A percentile compares a stretch with the other conserved stretches of the same genome.
phyloP scores from a whole-genome alignment of 2,797 vertebrate genomes.

The Morus bassanus region DNA sequence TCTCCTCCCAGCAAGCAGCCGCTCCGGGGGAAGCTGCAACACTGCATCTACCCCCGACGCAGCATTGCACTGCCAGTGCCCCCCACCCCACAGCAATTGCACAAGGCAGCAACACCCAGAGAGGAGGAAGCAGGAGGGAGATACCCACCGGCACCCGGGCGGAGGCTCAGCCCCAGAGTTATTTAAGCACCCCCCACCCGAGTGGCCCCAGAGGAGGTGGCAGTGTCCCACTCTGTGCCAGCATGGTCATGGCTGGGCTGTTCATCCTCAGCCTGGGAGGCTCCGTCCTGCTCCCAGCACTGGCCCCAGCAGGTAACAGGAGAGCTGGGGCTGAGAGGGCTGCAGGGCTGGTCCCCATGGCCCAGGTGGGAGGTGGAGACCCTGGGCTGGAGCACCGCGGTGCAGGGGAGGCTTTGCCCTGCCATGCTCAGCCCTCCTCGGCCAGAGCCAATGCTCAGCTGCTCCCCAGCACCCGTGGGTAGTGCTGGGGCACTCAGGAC shows the following conservation, averaged over 20 bases:
- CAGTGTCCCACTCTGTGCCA: not conserved
- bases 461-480: fast-evolving
- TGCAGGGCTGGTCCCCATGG: not conserved
- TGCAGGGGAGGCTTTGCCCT: not conserved
- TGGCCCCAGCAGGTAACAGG: not conserved
- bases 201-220: not conserved
- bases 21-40: not conserved
- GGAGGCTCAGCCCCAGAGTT: not conserved
- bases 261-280: slow-evolving; percentile 16
- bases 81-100: not conserved
- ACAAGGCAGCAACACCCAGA: not conserved
- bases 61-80: not conserved
- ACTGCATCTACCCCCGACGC: not conserved
- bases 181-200: not conserved
- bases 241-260: not conserved
- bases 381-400: fast-evolving
- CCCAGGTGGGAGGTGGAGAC: not conserved
- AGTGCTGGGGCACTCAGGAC: not conserved
- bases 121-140: not conserved
- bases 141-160: not conserved
- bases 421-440: not conserved
- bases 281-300: not conserved
- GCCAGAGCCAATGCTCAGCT: not conserved
- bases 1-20: not conserved
- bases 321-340: not conserved